Evolutionary conservation across 2,888 invertebrate species (phyloP), one percentile per base, ranked within the genome.

Genomic region (Plusia festucae): DNA sequence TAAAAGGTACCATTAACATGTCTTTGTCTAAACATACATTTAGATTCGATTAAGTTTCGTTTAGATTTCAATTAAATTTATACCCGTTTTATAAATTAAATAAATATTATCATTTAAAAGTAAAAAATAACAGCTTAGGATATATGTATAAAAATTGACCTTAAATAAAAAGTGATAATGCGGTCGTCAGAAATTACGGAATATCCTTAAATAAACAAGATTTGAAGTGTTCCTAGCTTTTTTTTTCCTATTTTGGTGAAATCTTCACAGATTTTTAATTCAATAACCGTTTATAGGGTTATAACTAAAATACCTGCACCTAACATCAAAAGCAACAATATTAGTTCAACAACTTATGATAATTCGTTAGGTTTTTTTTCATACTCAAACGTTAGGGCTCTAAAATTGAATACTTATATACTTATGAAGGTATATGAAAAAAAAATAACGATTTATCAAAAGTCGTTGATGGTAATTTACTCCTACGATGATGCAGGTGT

Each of bases 1-100:
- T 78, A 80, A 79, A 65, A 79, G 63, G 85, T 90, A 86, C 88
- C 87, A 72, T 60, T 76, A 69, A 89, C 84, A 89, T 85, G 87
- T 90, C 85, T 90, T 90, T 87, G 84, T 89, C 90, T 90, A 91
- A 91, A 91, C 86, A 85, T 90, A 89, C 84, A 91, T 88, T 89
- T 87, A 90, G 83, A 85, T 82, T 85, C 70, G 75, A 83, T 84
- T n/a, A 87, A 85, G 78, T 81, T 83, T 79, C 54, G 62, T 79
- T 82, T 84, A 72, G 62, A 68, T 71, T 81, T 78, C 70, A 76
- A 78, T 78, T 79, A 78, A 79, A 70, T n/a, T 58, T 59, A 77
- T 84, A 86, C 86, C 87, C 88, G 87, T 86, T 78, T 83, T 72
- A 27, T 56, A 76, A 78, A 70, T 71, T 72, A 70, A 70, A 63